These are phyloP conservation scores for Tigriopus japonicus DNA, from an alignment of 1,140 invertebrate genomes.

Conservation along the genomic window DNA sequence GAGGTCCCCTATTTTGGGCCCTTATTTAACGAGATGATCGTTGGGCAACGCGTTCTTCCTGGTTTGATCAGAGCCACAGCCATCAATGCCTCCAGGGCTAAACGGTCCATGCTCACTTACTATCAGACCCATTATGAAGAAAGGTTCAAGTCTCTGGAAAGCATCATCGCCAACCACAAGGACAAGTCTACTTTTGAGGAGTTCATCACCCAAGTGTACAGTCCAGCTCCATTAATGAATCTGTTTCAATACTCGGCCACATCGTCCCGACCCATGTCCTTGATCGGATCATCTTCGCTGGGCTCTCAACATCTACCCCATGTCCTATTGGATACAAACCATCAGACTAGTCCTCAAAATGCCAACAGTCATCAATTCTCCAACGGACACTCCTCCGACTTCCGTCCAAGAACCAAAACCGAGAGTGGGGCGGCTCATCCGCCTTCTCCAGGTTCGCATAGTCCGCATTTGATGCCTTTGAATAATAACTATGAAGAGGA, in stretches of 20 bases:
- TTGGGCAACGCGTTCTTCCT: conserved; percentile 59
- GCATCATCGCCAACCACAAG: conserved; percentile 70
- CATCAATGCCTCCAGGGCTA: conserved; percentile 73
- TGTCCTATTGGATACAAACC: too few species aligned
- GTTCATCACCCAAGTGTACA: conserved; percentile 63
- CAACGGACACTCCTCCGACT: too few species aligned
- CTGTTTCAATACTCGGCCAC: conserved; percentile 2
- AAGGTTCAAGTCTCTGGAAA: conserved; percentile 61
- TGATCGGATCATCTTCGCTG: neutral
- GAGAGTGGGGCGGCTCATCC: too few species aligned
- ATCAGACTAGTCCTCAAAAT: too few species aligned
- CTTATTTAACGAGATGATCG: conserved; percentile 79
- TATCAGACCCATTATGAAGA: conserved; percentile 85
- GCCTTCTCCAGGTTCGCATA: too few species aligned
- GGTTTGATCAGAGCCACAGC: conserved; percentile 76
- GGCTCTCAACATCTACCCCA: too few species aligned
- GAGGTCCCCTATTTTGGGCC: conserved; percentile 88
- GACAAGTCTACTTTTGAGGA: conserved; percentile 78
- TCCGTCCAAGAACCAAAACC: too few species aligned
- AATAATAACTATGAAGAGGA: too few species aligned
- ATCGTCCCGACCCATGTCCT: neutral
- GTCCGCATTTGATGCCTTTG: too few species aligned
- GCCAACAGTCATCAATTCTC: too few species aligned
- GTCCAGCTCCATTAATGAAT: conserved; percentile 38
- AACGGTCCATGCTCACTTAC: conserved; percentile 61